phyloP scores from a whole-genome alignment of 2,113 vertebrate genomes.

The Nibea albiflora region DNA sequence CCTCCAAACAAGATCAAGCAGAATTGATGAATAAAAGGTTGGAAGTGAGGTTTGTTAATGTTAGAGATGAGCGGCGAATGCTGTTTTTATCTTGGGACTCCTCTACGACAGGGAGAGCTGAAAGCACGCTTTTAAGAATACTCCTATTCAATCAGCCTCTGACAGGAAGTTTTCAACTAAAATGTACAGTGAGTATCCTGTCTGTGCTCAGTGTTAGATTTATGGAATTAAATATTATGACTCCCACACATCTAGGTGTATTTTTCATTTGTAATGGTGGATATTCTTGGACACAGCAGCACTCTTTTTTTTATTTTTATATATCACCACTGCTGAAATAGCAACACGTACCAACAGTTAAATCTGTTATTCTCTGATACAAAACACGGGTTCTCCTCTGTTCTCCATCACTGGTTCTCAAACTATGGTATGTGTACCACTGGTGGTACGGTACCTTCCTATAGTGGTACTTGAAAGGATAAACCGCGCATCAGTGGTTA shows the following conservation, averaged over 20 bases:
- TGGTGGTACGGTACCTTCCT: no score
- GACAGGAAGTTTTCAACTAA: constrained; percentile 5
- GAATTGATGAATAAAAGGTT: constrained; percentile 23
- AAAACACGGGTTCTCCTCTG: background rate
- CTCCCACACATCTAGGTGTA: constrained; percentile 14
- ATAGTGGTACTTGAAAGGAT: no score
- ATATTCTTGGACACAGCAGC: background rate
- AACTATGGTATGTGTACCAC: no score
- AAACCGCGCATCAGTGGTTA: no score
- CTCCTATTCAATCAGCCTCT: constrained; percentile 22
- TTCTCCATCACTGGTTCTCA: background rate
- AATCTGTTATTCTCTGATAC: background rate
- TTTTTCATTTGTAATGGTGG: constrained; percentile 12
- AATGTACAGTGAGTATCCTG: constrained; percentile 7
- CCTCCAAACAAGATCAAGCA: constrained; percentile 27
- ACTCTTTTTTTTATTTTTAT: background rate
- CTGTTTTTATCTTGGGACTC: constrained; percentile 29
- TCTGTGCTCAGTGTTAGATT: constrained; percentile 16
- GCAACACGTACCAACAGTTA: background rate
- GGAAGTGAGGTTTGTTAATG: constrained; percentile 44
- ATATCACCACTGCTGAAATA: background rate
- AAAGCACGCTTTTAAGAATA: constrained; percentile 20
- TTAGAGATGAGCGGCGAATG: constrained; percentile 27
- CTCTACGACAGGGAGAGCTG: constrained; percentile 24
- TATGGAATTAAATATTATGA: constrained; percentile 35